Evolutionary conservation across 2,113 vertebrate species (phyloP), one percentile per base, ranked within the genome.

Genomic region (Trogon melanurus): DNA sequence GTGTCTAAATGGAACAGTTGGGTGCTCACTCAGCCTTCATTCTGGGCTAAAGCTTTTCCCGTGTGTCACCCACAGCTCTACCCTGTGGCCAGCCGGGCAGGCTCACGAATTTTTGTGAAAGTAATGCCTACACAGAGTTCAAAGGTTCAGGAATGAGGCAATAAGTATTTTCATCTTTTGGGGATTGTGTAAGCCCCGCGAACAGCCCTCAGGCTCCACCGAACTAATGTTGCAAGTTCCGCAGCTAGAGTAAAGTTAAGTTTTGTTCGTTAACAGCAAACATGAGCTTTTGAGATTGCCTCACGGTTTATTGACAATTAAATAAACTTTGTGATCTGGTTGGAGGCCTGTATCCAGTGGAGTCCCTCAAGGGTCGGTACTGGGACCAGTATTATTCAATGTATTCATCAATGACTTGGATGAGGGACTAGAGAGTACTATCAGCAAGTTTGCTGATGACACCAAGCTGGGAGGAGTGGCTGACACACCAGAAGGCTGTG

Each of bases 111-210:
- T 76, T 70, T 80, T 1, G 0, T 86, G 58, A 44, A 95, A 89
- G 50, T 32, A 53, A 65, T 58, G 66, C 56, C 67, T 76, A 22
- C 32, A 60, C 50, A 79, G 51, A 83, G 85, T 87, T 94, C 86
- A 93, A 91, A 94, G 44, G 44, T 80, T 95, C 82, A 84, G 67
- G 30, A 94, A 91, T 58, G 69, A 94, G 44, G 90, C 91, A 91
- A 21, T 76, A 89, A 50, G 16, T 85, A 80, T 92, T 92, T 90
- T 85, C 74, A 62, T 38, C 81, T 81, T 92, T 44, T 6, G 34
- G 64, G 11, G 71, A 83, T 85, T 88, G 66, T 48, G 48, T 86
- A 94, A 96, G 26, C 4, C 44, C n/a, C 44, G 60, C 48, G 67
- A 76, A 93, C 23, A 26, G 56, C 72, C 41, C 72, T 93, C 75